Base-by-base conservation (phyloP, 1,140 invertebrate species). In the Carcinoscorpius rotundicauda region DNA sequence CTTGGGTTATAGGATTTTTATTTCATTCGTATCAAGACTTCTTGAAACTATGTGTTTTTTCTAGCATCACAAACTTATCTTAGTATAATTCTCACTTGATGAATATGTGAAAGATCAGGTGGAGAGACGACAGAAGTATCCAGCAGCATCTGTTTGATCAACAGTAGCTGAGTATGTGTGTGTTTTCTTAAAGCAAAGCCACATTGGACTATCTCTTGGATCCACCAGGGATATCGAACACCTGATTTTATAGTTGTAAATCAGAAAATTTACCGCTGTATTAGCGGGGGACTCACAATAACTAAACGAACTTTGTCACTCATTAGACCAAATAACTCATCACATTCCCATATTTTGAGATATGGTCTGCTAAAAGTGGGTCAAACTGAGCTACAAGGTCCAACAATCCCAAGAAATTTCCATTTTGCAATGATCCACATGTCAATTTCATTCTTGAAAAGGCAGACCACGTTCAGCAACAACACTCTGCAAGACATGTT, bases 371-470 rank as follows among this genome's bases (percentile, higher is more conserved):
- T 67, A 67, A 67, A 69, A 67, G 67, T 65, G 58, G 61, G 67
- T 71, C 63, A 69, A 67, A 67, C 64, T 66, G 64, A n/a, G 56
- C 67, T 64, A 69, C 65, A 64, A 71, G 62, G 10, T 70, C 71
- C 63, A 72, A 61, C 62, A 62, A 58, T 48, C 65, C 57, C 49
- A 70, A 58, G 66, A 66, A 72, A 65, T 69, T 67, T n/a, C 62
- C 60, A 68, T 70, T 66, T 56, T 69, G 53, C 67, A 68, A 66
- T 65, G 64, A 72, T 66, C 63, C 66, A 68, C 68, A 68, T 51
- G 59, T 72, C 67, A 64, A 58, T 70, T 57, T 65, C 62, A 62
- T 64, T 66, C 66, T 63, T 52, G 65, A 58, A 72, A 68, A 66
- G 66, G 52, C 67, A 68, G 62, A 63, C 66, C 68, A 63, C 64